A percentile compares a stretch with the other conserved stretches of the same genome.
phyloP scores from a whole-genome alignment of 2,797 vertebrate species.

The Myripristis murdjan region DNA sequence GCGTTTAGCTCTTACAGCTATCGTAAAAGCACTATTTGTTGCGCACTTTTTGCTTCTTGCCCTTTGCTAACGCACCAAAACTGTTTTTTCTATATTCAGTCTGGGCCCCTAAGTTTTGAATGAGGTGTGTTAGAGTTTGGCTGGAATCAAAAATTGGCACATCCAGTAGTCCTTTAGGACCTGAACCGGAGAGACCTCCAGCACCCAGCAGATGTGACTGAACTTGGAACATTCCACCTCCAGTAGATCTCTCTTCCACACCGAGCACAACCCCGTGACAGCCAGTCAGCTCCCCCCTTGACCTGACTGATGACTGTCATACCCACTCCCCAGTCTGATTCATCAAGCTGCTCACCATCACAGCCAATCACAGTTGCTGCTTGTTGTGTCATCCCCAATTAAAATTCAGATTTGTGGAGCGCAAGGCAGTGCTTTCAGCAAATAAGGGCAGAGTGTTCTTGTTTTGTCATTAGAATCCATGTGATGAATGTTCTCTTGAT shows the following conservation, averaged over 20 bases:
- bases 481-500: conserved; percentile 67
- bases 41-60: conserved; percentile 47
- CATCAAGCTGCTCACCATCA: conserved; percentile 62
- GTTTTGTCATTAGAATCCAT: conserved; percentile 68
- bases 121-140: not conserved
- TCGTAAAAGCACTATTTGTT: conserved; percentile 47
- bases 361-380: conserved; percentile 15
- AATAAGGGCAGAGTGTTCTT: conserved; percentile 67
- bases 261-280: conserved; percentile 24
- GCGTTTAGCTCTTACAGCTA: too few relatives aligned
- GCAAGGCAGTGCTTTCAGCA: conserved; percentile 39
- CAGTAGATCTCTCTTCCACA: conserved; percentile 17
- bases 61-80: conserved; percentile 16
- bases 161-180: conserved; percentile 42
- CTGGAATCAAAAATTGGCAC: conserved; percentile 38
- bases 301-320: conserved; percentile 52
- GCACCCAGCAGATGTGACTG: conserved; percentile 17
- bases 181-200: conserved; percentile 8
- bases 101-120: not conserved
- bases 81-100: not conserved
- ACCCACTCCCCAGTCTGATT: conserved; percentile 37
- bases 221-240: conserved; percentile 26
- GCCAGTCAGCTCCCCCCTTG: conserved; percentile 6
- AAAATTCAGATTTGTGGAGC: conserved; percentile 38
- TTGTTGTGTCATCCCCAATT: conserved; percentile 56